Base-by-base conservation (phyloP, 2,113 vertebrate species). In the Xiphias gladius region DNA sequence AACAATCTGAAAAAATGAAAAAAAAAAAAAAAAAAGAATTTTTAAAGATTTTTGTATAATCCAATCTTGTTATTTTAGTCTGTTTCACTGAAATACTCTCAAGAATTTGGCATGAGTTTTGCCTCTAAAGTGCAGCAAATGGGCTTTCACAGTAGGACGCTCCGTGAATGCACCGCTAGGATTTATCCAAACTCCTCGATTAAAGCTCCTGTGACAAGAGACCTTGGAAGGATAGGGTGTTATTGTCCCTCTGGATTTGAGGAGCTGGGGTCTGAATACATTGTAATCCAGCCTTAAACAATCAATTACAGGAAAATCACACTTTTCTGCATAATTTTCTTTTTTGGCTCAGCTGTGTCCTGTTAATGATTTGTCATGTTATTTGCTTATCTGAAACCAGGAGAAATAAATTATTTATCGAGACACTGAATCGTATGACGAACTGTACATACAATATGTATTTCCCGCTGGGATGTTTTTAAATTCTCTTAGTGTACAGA, bases 331-430 rank as follows among this genome's bases (percentile, higher is more conserved):
- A 67, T 43, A 58, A 73, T 73, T 22, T 55, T 58, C 22, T 76
- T 76, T 32, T 69, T 79, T 83, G 41, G 26, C 57, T 73, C 54
- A 62, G 58, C 76, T 65, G 71, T 61, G 37, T 73, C 43, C 57
- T 5, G 54, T 69, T 37, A 32, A 54, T 12, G 20, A 16, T 59
- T 41, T 70, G 7, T 69, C 9, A 55, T 86, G 19, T 65, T 67
- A 67, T 32, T n/a, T 80, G 24, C 50, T 52, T 24, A 46, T 59
- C 46, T 24, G 0, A 79, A 79, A 70, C 28, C 28, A 73, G 50
- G 20, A 67, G 30, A 72, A 82, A 84, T 69, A 9, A 67, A 48
- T 79, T 72, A 83, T 86, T 83, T 68, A 71, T 57, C 67, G 43
- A 86, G 76, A 66, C 24, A 30, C 32, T 63, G 41, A 81, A 58